Percentiles rank a stretch among this genome's conserved stretches.
These are phyloP conservation scores for Caenorhabditis zanzibari DNA, from an alignment of 2,888 invertebrate genomes.

Conservation along the genomic window DNA sequence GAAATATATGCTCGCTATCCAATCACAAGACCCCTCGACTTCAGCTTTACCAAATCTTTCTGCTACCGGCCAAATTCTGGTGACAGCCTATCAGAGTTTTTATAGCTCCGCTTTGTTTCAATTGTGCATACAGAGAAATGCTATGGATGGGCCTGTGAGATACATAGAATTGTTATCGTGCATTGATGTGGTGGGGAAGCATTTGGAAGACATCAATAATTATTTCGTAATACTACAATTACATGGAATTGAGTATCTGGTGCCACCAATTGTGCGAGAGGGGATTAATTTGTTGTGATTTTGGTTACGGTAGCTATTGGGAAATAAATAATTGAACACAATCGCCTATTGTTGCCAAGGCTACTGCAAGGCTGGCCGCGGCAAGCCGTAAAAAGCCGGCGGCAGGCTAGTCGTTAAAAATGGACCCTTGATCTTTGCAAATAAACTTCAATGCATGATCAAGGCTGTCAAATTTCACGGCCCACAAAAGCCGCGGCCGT, in stretches of 20 bases:
- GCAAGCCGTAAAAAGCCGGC: no score
- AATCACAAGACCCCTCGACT: not conserved
- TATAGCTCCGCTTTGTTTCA: conserved; percentile 3
- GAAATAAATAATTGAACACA: no score
- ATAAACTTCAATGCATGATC: no score
- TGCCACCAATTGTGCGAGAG: not conserved
- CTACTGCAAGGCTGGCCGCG: no score
- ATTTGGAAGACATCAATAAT: not conserved
- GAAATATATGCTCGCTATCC: not conserved
- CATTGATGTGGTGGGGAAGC: not conserved
- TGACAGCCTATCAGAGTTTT: not conserved
- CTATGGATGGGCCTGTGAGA: not conserved
- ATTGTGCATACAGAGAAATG: conserved; percentile 5
- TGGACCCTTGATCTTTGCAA: no score
- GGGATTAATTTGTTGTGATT: not conserved
- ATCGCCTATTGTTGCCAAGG: no score
- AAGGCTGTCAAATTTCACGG: no score
- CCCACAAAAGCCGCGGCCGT: no score
- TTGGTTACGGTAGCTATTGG: no score
- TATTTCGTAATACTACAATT: conserved; percentile 7
- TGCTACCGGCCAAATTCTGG: not conserved
- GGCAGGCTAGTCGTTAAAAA: no score
- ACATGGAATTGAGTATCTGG: not conserved
- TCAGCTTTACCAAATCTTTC: not conserved
- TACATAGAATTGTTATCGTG: not conserved